Evolutionary conservation across 53 echinoderm and acorn worm genomes (phyloP).

Genomic region (Patiria pectinifera): DNA sequence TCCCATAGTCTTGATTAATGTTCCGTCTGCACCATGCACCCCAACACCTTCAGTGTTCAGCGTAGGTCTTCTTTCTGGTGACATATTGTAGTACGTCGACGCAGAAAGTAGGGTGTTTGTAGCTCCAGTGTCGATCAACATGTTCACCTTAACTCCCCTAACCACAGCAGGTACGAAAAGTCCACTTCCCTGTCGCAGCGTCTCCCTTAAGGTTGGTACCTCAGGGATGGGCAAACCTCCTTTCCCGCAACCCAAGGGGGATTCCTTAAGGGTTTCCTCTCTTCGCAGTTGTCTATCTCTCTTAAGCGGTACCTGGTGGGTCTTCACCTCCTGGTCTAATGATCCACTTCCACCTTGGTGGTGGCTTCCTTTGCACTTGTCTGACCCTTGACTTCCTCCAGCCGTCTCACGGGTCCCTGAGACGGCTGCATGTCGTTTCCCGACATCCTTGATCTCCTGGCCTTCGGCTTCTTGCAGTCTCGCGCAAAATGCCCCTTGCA

Average conservation of each 20-base stretch:
- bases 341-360: neutral
- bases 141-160: slow-evolving; percentile 10
- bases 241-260: neutral
- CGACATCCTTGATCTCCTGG: neutral
- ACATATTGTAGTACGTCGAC: slow-evolving; percentile 45
- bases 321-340: neutral
- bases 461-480: neutral
- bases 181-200: neutral
- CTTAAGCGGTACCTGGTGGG: neutral
- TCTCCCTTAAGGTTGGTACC: neutral
- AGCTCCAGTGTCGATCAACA: slow-evolving; percentile 72
- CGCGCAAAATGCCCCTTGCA: slow-evolving; percentile 34
- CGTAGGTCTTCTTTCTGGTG: slow-evolving; percentile 22
- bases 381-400: neutral
- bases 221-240: neutral
- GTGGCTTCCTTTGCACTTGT: neutral
- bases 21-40: slow-evolving; percentile 61
- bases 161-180: slow-evolving; percentile 56
- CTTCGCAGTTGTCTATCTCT: neutral
- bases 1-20: slow-evolving; percentile 42
- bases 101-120: slow-evolving; percentile 66
- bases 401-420: slow-evolving; percentile 33
- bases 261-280: neutral
- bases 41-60: neutral
- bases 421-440: slow-evolving; percentile 32